A percentile compares a stretch with the other conserved stretches of the same genome.
Evolutionary conservation across 2,113 vertebrate genomes (phyloP).

Genomic region (Mormoops blainvillei): DNA sequence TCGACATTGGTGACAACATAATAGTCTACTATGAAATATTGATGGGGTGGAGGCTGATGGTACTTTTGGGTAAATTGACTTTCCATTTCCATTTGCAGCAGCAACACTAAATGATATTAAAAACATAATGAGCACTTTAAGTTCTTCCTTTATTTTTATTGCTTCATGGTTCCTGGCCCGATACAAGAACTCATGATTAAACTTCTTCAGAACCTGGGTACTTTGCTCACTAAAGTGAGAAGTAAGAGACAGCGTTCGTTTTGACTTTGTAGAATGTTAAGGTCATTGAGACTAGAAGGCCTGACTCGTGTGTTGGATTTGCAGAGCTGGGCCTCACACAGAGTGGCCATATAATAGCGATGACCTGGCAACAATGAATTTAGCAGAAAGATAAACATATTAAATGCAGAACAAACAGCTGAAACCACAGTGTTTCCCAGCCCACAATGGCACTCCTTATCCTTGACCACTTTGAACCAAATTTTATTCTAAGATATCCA

Average conservation of each 20-base stretch:
- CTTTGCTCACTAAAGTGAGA: neutral
- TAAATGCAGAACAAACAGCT: conserved; percentile 41
- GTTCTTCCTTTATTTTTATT: neutral
- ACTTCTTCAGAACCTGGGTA: neutral
- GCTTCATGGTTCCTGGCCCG: neutral
- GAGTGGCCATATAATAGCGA: neutral
- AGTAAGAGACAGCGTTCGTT: neutral
- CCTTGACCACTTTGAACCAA: neutral
- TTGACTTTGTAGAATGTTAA: neutral
- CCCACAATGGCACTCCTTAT: conserved; percentile 5
- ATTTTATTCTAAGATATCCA: conserved; percentile 18
- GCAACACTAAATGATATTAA: neutral
- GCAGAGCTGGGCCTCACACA: neutral
- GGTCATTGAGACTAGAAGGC: neutral
- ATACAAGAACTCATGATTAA: neutral
- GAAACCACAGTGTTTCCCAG: neutral
- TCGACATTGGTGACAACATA: neutral
- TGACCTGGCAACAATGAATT: conserved; percentile 33
- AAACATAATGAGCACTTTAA: neutral
- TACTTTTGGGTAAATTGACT: neutral
- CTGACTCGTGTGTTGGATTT: neutral
- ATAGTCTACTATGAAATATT: neutral
- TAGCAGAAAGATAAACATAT: conserved; percentile 56
- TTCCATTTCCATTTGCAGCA: neutral
- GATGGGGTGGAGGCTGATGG: neutral